Evolutionary conservation across 2,113 vertebrate species (phyloP).

Genomic region (Oreochromis niloticus): DNA sequence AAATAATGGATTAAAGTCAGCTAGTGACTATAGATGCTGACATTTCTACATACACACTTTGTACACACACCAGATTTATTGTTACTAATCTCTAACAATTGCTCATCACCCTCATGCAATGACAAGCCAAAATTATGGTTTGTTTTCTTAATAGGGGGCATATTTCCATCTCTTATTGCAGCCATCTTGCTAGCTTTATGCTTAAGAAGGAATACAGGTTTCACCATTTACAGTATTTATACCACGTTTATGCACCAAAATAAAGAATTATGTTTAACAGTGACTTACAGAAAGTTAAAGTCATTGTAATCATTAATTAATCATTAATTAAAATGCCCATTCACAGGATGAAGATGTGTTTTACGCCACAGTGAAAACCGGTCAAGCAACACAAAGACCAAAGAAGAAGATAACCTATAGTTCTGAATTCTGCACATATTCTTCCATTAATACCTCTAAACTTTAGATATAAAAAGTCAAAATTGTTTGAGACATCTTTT

Average conservation of each 20-base stretch:
- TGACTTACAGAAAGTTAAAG: not conserved
- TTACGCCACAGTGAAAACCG: rapidly evolving
- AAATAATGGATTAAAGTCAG: not conserved
- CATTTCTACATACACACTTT: not conserved
- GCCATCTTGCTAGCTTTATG: not conserved
- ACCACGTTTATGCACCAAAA: not conserved
- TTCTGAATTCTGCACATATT: not conserved
- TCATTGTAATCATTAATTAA: not conserved
- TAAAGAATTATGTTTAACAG: not conserved
- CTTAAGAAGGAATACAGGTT: not conserved
- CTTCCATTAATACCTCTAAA: not conserved
- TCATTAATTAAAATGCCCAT: not conserved
- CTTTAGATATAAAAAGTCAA: not conserved
- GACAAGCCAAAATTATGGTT: not conserved
- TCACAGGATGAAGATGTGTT: not conserved
- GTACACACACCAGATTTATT: not conserved
- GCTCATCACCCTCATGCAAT: not conserved
- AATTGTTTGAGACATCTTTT: not conserved
- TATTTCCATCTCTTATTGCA: not conserved
- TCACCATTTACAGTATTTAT: not conserved
- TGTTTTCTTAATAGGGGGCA: not conserved
- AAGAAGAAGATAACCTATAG: rapidly evolving
- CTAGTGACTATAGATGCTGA: not conserved
- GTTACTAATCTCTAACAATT: not conserved
- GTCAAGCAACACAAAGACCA: not conserved